Percentiles rank a stretch among this genome's conserved stretches.
Evolutionary conservation across 2,888 invertebrate genomes (phyloP).

Genomic region (Boloria selene): DNA sequence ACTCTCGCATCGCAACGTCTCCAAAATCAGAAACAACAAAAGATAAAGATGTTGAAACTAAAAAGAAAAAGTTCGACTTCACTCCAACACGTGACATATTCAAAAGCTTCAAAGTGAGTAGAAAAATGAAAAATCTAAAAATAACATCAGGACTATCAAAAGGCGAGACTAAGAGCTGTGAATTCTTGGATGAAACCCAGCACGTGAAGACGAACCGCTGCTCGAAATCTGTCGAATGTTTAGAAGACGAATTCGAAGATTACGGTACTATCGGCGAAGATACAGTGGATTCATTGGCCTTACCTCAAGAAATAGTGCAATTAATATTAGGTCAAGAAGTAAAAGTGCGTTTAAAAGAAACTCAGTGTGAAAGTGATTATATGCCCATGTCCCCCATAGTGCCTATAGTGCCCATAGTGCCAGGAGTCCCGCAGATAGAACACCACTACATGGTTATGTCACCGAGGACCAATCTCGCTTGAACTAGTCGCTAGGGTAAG

Average conservation of each 20-base stretch:
- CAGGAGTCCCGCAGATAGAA: conserved; percentile 61
- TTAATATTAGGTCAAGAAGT: conserved; percentile 61
- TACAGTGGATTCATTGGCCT: conserved; percentile 55
- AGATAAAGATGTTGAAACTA: conserved; percentile 67
- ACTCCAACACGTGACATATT: conserved; percentile 74
- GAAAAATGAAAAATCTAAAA: conserved; percentile 70
- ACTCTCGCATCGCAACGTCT: conserved; percentile 64
- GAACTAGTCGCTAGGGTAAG: conserved; percentile 44
- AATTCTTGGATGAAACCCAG: conserved; percentile 67
- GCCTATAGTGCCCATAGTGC: conserved; percentile 58
- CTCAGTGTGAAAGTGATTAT: conserved; percentile 62
- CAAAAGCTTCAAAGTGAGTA: conserved; percentile 71
- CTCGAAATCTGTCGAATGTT: conserved; percentile 71
- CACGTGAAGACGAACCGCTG: conserved; percentile 60
- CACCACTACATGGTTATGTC: conserved; percentile 76
- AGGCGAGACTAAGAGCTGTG: conserved; percentile 75
- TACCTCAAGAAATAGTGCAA: conserved; percentile 72
- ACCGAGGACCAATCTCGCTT: conserved; percentile 66
- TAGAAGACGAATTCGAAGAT: conserved; percentile 62
- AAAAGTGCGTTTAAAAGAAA: conserved; percentile 53
- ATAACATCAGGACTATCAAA: conserved; percentile 58
- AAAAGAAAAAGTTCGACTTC: conserved; percentile 78
- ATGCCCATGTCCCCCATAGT: conserved; percentile 73
- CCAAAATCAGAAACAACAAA: conserved; percentile 70
- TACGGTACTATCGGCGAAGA: conserved; percentile 52